Evolutionary conservation across 2,113 vertebrate species (phyloP).

Genomic region (Propithecus coquereli): DNA sequence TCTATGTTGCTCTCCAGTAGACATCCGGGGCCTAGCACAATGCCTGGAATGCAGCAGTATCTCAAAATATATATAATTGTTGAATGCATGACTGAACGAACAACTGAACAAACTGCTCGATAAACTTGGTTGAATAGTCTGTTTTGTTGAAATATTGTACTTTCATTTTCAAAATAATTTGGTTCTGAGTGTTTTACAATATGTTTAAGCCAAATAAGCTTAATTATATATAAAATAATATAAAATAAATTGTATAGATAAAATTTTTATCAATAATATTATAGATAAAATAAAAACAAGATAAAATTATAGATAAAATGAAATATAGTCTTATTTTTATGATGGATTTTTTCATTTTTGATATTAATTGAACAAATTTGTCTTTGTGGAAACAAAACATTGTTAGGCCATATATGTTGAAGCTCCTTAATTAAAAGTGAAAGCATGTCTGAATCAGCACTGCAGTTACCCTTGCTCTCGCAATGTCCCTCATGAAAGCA

Average conservation of each 20-base stretch:
- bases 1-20: background rate
- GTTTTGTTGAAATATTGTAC: background rate
- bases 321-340: background rate
- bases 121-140: background rate
- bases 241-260: too few relatives aligned
- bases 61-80: background rate
- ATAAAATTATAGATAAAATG: too few relatives aligned
- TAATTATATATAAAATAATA: background rate
- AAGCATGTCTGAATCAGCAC: background rate
- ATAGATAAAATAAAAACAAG: background rate
- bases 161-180: constrained; percentile 10
- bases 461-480: background rate
- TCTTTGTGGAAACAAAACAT: background rate
- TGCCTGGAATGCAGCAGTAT: background rate
- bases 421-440: background rate
- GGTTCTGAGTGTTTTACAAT: background rate
- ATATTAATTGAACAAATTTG: background rate
- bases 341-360: background rate
- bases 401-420: background rate
- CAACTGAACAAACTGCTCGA: background rate
- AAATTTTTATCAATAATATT: too few relatives aligned
- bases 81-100: background rate
- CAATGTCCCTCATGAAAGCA: background rate
- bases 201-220: background rate
- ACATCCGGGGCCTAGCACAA: background rate